A percentile compares a stretch with the other conserved stretches of the same genome.
These are phyloP conservation scores for Rhyacophila evoluta DNA, from an alignment of 2,888 invertebrate species.

Conservation along the genomic window DNA sequence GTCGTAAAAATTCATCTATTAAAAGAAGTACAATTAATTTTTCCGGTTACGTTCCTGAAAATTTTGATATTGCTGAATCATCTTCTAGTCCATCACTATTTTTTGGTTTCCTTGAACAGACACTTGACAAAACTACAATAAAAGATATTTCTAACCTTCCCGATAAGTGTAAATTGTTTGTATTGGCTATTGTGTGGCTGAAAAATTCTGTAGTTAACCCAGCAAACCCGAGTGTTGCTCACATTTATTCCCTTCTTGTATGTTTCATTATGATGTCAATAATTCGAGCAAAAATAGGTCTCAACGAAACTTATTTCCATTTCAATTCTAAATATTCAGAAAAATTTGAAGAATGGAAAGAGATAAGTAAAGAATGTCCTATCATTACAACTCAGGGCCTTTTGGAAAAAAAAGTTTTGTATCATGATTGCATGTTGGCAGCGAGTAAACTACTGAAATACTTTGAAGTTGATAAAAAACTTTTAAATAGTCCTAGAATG, in stretches of 20 bases:
- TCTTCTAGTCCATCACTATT: conserved; percentile 61
- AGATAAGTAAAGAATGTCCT: conserved; percentile 52
- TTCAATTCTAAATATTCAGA: conserved; percentile 66
- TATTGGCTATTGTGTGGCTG: conserved; percentile 74
- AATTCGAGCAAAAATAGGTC: conserved; percentile 72
- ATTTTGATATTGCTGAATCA: background rate
- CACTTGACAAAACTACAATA: conserved; percentile 62
- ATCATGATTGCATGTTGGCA: conserved; percentile 72
- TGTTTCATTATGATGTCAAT: conserved; percentile 71
- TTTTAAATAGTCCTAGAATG: conserved; percentile 68
- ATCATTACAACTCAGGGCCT: conserved; percentile 39
- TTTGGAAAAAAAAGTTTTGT: conserved; percentile 59
- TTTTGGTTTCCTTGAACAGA: conserved; percentile 65
- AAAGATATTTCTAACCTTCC: conserved; percentile 66
- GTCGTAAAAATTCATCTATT: conserved; percentile 62
- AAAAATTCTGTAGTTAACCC: conserved; percentile 61
- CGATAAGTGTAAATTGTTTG: conserved; percentile 71
- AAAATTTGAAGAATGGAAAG: conserved; percentile 60
- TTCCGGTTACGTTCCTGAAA: conserved; percentile 54
- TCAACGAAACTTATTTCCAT: conserved; percentile 64
- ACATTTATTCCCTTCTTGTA: conserved; percentile 72
- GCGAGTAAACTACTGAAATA: conserved; percentile 71
- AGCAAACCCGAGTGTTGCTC: conserved; percentile 61
- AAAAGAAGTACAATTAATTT: conserved; percentile 59
- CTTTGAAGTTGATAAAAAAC: conserved; percentile 71